These are phyloP conservation scores for Piezodorus guildinii DNA, from an alignment of 1,140 invertebrate genomes.

Conservation along the genomic window DNA sequence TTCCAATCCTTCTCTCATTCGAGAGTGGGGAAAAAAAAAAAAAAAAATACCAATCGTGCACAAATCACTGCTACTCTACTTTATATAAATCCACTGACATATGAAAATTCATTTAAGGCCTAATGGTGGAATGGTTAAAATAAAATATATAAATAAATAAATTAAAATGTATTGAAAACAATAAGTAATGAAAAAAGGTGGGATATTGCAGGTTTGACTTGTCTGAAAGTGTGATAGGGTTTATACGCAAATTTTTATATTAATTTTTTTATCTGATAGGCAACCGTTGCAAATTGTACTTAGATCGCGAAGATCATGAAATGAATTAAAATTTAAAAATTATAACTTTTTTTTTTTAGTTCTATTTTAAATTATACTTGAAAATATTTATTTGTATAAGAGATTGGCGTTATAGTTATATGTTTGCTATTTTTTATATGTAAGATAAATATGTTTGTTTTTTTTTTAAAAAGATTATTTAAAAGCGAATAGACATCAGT, in stretches of 20 bases:
- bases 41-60: conserved; percentile 2
- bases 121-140: conserved; percentile 14
- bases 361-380: neutral
- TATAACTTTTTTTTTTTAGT: neutral
- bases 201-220: conserved; percentile 7
- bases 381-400: neutral
- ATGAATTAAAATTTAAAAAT: neutral
- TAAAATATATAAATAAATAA: neutral
- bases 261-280: conserved; percentile 13
- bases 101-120: conserved; percentile 9
- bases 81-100: neutral
- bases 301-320: neutral
- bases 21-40: no score
- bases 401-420: neutral
- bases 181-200: conserved; percentile 1
- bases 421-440: conserved; percentile 14
- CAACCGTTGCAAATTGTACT: conserved; percentile 12
- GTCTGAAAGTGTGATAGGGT: conserved; percentile 10
- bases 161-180: no score
- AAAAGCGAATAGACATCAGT: conserved; percentile 1
- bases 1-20: neutral
- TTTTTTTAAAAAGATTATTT: no score
- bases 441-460: conserved; percentile 1
- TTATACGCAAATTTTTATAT: conserved; percentile 15
- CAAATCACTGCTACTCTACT: conserved; percentile 9